Evolutionary conservation across 2,888 invertebrate species (phyloP).

Genomic region (Volucella zonaria): DNA sequence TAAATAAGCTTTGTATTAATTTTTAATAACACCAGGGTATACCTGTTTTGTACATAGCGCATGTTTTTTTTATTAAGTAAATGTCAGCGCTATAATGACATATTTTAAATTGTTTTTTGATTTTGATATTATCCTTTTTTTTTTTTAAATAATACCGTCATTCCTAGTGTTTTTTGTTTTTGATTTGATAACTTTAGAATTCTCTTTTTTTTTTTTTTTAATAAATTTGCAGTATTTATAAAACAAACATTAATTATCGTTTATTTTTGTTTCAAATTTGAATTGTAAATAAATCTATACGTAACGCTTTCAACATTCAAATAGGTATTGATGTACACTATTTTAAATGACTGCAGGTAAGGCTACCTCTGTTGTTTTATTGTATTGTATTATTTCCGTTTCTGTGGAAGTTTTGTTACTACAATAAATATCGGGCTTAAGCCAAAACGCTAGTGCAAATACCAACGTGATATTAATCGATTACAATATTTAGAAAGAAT

Average conservation of each 20-base stretch:
- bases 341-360: no score
- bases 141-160: slow-evolving; percentile 16
- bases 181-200: slow-evolving; percentile 1
- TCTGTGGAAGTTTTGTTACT: no score
- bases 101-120: slow-evolving; percentile 46
- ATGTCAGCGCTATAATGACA: slow-evolving; percentile 46
- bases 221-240: slow-evolving; percentile 27
- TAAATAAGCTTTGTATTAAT: slow-evolving; percentile 7
- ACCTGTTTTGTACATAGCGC: slow-evolving; percentile 56
- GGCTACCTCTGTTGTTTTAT: no score
- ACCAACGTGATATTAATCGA: no score
- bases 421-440: no score
- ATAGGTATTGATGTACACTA: not conserved
- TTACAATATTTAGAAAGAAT: no score
- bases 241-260: not conserved
- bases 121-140: slow-evolving; percentile 38
- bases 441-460: no score
- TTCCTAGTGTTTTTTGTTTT: slow-evolving; percentile 16
- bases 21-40: slow-evolving; percentile 20
- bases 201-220: slow-evolving; percentile 11
- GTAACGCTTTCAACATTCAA: slow-evolving; percentile 10
- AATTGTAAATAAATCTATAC: slow-evolving; percentile 38
- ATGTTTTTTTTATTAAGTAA: slow-evolving; percentile 41
- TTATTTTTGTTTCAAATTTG: not conserved
- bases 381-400: no score